Base-by-base conservation (phyloP, 2,113 vertebrate species). In the Trochalopteron elliotii region DNA sequence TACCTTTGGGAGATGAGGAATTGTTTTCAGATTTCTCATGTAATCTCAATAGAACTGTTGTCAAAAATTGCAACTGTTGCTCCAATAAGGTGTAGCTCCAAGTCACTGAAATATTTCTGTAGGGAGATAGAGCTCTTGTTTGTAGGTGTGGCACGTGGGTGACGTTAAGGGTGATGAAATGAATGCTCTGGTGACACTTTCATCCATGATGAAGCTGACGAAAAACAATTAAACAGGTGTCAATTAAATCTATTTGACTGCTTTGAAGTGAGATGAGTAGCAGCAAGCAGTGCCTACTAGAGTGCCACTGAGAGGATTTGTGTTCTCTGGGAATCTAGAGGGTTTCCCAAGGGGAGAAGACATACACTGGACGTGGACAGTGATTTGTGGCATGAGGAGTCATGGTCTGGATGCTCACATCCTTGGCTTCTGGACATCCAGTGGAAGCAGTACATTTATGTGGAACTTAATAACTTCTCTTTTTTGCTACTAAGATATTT, bases 91-190 rank as follows among this genome's bases (percentile, higher is more conserved):
- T 78, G 20, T n/a, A 75, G 20, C 28, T 42, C 61, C 27, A 44
- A 60, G 37, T 18, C 13, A 11, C n/a, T 56, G 61, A 53, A 87
- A 35, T 42, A 13, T 33, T 63, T 55, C 19, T 4, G 4, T 33
- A 45, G 47, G 33, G 52, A 90, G 52, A 5, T 37, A 28, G n/a
- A 77, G 20, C 31, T 45, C 52, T 45, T 57, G 11, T 23, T 25
- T 45, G 40, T 44, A 83, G 24, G 25, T 56, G 23, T 22, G 35
- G 12, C 31, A 19, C 0, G 0, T 23, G 37, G 13, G 37, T 70
- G 30, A 18, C 1, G 0, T 4, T 4, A 31, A n/a, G 17, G 22
- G 24, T 21, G 39, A 25, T 40, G 27, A 33, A 59, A 30, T 18
- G 39, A 15, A 33, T 2, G 4, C 8, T 78, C 18, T 40, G 65